These are phyloP conservation scores for Hermetia illucens DNA, from an alignment of 1,140 invertebrate genomes.

Conservation along the genomic window DNA sequence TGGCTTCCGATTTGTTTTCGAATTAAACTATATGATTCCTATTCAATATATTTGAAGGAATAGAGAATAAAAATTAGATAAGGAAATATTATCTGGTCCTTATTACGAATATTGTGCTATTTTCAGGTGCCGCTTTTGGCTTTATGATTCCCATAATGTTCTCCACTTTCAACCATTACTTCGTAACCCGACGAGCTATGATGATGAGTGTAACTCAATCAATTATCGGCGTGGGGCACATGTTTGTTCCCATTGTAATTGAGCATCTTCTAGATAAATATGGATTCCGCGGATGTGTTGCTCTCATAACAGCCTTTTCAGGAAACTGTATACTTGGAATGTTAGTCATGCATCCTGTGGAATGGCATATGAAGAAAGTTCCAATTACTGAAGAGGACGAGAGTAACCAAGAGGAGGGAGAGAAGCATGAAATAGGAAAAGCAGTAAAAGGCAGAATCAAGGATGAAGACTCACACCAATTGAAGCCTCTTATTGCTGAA, in stretches of 20 bases:
- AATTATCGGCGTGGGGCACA: slow-evolving; percentile 32
- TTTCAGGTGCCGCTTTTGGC: slow-evolving; percentile 32
- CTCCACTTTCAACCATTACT: slow-evolving; percentile 36
- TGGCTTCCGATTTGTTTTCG: too few species aligned
- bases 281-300: slow-evolving; percentile 40
- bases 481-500: too few species aligned
- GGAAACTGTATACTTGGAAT: slow-evolving; percentile 42
- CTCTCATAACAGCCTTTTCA: slow-evolving; percentile 40
- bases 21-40: too few species aligned
- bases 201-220: slow-evolving; percentile 37
- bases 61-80: neutral
- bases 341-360: slow-evolving; percentile 40
- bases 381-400: slow-evolving; percentile 18
- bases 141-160: slow-evolving; percentile 36
- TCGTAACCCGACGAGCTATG: slow-evolving; percentile 32
- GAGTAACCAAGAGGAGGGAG: too few species aligned
- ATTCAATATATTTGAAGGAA: too few species aligned
- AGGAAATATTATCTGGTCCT: slow-evolving; percentile 5
- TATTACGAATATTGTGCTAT: neutral
- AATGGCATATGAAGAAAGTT: slow-evolving; percentile 40
- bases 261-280: slow-evolving; percentile 31
- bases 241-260: slow-evolving; percentile 34
- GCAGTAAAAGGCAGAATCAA: too few species aligned
- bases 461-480: too few species aligned
- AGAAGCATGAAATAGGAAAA: too few species aligned